Evolutionary conservation across 2,113 vertebrate genomes (phyloP).

Genomic region (Ramphastos sulfuratus): DNA sequence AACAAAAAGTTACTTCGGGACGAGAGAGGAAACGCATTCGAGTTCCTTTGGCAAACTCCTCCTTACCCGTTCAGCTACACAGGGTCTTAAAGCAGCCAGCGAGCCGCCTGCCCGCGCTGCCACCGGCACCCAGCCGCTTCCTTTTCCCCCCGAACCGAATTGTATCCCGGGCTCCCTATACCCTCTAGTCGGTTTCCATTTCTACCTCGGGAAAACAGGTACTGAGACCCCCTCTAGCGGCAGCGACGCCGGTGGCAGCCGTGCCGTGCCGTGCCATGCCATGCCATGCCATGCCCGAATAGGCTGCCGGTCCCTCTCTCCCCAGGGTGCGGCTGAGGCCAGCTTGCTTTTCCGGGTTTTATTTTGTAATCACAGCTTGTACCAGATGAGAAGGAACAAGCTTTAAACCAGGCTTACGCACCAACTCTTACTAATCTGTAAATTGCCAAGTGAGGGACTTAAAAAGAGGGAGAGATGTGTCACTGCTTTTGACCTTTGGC

Average conservation of each 20-base stretch:
- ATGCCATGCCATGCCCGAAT: too few relatives aligned
- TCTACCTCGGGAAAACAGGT: not conserved
- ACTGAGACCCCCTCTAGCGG: conserved; percentile 47
- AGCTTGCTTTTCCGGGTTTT: not conserved
- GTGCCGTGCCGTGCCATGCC: too few relatives aligned
- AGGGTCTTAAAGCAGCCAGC: not conserved
- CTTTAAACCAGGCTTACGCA: not conserved
- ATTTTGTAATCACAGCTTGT: not conserved
- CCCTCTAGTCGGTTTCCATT: not conserved
- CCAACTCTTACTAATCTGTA: not conserved
- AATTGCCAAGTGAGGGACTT: not conserved
- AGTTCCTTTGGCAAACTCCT: not conserved
- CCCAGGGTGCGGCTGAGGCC: not conserved
- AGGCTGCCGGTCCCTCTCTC: not conserved
- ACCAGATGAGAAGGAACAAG: not conserved
- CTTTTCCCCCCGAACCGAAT: not conserved
- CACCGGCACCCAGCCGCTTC: not conserved
- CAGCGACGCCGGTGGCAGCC: not conserved
- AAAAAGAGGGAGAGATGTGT: not conserved
- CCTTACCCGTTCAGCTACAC: not conserved
- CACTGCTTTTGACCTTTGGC: not conserved
- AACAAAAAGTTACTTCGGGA: not conserved
- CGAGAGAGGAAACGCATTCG: not conserved
- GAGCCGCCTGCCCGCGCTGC: not conserved
- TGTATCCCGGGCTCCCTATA: fast-evolving